Conservation (phyloP, 1,140 invertebrate species). For the Cyclargus thomasi region DNA sequence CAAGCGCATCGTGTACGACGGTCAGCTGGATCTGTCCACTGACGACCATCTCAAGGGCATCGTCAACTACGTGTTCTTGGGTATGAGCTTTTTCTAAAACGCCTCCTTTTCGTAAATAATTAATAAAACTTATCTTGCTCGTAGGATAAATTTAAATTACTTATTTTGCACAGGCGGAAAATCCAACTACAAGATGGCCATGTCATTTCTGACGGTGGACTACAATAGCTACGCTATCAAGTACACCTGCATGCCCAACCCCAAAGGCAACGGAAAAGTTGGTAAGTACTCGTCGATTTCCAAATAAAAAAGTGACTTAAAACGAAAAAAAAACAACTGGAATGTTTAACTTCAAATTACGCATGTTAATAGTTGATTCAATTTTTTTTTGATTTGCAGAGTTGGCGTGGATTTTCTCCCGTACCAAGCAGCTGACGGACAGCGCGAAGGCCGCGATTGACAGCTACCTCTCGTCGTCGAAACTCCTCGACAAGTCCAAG, state of each 20-base stretch:
- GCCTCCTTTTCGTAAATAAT: too few species aligned
- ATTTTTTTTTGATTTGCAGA: background rate
- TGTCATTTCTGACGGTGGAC: background rate
- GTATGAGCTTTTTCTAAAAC: too few species aligned
- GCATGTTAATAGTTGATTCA: background rate
- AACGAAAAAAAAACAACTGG: too few species aligned
- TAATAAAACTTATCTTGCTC: too few species aligned
- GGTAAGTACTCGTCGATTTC: background rate
- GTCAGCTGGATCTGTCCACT: too few species aligned
- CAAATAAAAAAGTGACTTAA: too few species aligned
- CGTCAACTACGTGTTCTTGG: too few species aligned
- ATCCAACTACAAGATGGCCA: slow-evolving; percentile 4
- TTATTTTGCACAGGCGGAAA: background rate
- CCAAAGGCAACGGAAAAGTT: background rate
- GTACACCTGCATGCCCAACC: background rate
- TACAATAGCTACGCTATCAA: background rate
- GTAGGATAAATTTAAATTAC: too few species aligned
- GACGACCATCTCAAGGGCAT: too few species aligned
- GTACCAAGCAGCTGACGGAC: background rate
- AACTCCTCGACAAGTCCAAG: background rate
- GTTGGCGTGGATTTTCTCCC: background rate
- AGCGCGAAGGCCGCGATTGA: background rate
- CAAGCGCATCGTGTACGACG: too few species aligned
- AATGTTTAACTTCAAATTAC: too few species aligned
- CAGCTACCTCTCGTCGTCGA: background rate